Conservation (phyloP, 2,113 vertebrate species). For the Ovis canadensis region DNA sequence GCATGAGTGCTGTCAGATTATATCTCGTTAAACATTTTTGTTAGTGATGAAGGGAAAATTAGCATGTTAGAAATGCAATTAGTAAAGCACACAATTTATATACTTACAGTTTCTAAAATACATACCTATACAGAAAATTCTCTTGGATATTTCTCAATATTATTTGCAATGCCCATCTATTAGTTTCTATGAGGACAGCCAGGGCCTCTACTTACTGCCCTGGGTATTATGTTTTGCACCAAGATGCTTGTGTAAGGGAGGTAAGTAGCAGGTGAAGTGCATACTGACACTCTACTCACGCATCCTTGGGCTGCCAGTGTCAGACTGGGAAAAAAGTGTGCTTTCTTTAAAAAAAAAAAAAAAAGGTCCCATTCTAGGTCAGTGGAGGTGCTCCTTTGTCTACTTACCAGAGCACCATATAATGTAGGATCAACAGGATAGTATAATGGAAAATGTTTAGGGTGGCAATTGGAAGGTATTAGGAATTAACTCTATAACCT, state of each 20-base stretch:
- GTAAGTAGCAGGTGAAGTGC: background rate
- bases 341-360: conserved; percentile 11
- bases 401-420: background rate
- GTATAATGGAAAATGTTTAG: background rate
- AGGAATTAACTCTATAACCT: background rate
- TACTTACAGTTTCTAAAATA: background rate
- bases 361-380: background rate
- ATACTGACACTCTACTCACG: background rate
- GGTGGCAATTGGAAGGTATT: background rate
- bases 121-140: background rate
- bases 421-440: background rate
- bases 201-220: background rate
- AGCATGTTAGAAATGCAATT: conserved; percentile 14
- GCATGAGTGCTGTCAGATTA: background rate
- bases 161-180: background rate
- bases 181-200: background rate
- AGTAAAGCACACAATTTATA: background rate
- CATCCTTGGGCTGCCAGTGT: background rate
- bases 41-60: background rate
- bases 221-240: background rate
- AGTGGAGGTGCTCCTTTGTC: background rate
- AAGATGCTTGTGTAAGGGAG: background rate
- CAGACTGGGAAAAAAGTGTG: background rate
- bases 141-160: background rate
- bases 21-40: background rate